Base-by-base conservation (phyloP, 2,113 vertebrate genomes). In the Arothron firmamentum region DNA sequence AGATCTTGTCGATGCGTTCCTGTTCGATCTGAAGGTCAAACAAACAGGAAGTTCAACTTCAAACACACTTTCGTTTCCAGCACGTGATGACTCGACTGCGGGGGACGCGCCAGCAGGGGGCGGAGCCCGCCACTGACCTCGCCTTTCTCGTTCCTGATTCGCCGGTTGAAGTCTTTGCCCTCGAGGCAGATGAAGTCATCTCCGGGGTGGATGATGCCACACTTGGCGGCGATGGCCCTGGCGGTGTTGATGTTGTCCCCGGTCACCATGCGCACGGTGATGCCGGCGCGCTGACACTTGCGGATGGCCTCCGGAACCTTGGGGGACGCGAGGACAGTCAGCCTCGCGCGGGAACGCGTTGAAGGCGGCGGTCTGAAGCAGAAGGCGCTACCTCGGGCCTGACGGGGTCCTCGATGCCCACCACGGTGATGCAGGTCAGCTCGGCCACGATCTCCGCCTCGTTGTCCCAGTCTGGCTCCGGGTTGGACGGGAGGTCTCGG, bases 211-310 rank as follows among this genome's bases (percentile, higher is more conserved):
- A 95, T 92, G 81, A 96, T 96, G 80, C 94, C 94, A 3, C 94
- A 96, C 79, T 96, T 96, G 57, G 88, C 90, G 0, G 94, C 94
- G 0, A 96, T 96, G 75, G 94, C 94, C 14, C 94, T 86, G 38
- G 94, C 94, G 0, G 94, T 95, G 87, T 93, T 94, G 77, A 95
- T 94, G 82, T 95, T 95, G 80, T 95, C 94, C 0, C 94, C 94
- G 0, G 94, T 96, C 67, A 96, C 94, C 94, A 96, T 96, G 52
- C 94, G 92, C 52, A 96, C 94, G 0, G 93, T 95, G 82, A 96
- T 96, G 62, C 94, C 94, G 0, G 94, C 94, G 12, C 92, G 92
- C 76, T 96, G 94, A 81, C 94, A 96, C 84, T 94, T 95, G 17
- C 86, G 90, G 69, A 96, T 96, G 57, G 94, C 94, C 1, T 95